Conservation (phyloP, 2,888 invertebrate genomes). For the Sceliomorpha sp. region DNA sequence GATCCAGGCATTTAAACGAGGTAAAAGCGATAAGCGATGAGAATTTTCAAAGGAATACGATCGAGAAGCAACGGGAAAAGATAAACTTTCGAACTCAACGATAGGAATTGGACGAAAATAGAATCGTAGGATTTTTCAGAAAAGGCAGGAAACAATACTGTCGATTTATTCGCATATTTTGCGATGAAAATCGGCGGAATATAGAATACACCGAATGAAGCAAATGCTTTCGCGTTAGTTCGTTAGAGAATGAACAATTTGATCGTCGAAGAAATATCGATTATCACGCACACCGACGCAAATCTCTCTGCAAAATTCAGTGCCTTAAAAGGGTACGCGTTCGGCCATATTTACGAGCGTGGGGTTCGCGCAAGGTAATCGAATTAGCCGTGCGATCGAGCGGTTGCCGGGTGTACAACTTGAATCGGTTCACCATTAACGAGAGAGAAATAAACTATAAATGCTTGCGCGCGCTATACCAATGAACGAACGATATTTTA, state of each 20-base stretch:
- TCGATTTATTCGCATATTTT: too few species aligned
- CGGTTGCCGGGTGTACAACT: conserved; percentile 22
- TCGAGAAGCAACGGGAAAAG: too few species aligned
- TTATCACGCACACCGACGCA: conserved; percentile 47
- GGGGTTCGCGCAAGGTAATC: conserved; percentile 43
- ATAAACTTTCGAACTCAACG: too few species aligned
- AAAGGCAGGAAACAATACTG: too few species aligned
- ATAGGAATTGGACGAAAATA: too few species aligned
- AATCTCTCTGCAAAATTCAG: conserved; percentile 40
- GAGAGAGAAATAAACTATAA: conserved; percentile 11
- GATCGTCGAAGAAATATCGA: conserved; percentile 52
- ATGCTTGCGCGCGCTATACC: background rate
- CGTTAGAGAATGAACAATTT: conserved; percentile 28
- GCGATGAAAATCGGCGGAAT: too few species aligned
- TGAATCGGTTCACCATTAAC: conserved; percentile 23
- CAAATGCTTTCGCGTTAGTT: conserved; percentile 10
- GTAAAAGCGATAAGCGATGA: too few species aligned
- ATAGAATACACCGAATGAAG: background rate
- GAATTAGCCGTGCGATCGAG: conserved; percentile 48
- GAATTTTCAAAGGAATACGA: too few species aligned
- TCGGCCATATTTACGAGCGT: conserved; percentile 49
- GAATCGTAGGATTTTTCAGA: too few species aligned
- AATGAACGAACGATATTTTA: too few species aligned
- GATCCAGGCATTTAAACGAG: too few species aligned
- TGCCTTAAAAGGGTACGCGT: conserved; percentile 52